These are phyloP conservation scores for Vanessa atalanta DNA, from an alignment of 1,140 invertebrate genomes.

Conservation along the genomic window DNA sequence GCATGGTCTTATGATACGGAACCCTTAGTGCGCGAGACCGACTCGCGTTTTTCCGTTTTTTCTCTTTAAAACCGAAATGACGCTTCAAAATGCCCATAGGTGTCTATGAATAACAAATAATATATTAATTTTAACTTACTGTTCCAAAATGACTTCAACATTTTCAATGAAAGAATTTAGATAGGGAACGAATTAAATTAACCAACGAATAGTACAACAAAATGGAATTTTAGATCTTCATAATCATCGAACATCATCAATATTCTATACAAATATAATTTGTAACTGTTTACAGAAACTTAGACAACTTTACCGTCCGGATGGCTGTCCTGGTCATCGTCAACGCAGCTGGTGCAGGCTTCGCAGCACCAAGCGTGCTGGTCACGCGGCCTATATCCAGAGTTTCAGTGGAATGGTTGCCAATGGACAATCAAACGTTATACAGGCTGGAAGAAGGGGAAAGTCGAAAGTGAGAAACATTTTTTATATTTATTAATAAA, in stretches of 20 bases:
- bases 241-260: background rate
- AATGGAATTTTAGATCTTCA: too few species aligned
- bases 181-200: too few species aligned
- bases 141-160: too few species aligned
- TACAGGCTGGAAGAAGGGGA: conserved; percentile 65
- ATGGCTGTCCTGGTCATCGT: conserved; percentile 59
- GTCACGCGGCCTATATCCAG: conserved; percentile 57
- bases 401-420: conserved; percentile 60
- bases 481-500: background rate
- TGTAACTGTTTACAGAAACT: conserved; percentile 47
- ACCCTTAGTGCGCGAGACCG: too few species aligned
- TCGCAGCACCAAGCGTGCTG: conserved; percentile 67
- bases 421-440: conserved; percentile 70
- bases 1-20: too few species aligned
- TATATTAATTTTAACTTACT: too few species aligned
- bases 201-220: too few species aligned
- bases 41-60: too few species aligned
- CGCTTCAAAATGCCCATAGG: too few species aligned
- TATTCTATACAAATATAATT: background rate
- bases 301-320: conserved; percentile 51
- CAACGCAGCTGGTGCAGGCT: conserved; percentile 62
- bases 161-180: too few species aligned
- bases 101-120: too few species aligned
- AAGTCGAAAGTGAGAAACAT: conserved; percentile 52
- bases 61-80: too few species aligned